These are phyloP conservation scores for Akabosia matsudoensis DNA, from an alignment of 1,140 invertebrate genomes.

Conservation along the genomic window DNA sequence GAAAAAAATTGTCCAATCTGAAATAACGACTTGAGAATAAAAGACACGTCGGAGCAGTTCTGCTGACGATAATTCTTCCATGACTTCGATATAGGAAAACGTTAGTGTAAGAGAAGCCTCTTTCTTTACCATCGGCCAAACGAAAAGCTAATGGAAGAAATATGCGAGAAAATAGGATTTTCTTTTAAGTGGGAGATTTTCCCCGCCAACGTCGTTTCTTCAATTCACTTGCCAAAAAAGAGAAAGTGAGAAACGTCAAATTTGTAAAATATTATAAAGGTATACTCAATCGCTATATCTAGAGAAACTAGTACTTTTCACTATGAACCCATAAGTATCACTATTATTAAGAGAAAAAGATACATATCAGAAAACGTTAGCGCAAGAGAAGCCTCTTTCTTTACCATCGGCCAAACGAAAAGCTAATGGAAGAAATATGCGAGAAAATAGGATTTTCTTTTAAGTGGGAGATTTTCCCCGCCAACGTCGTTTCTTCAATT, in stretches of 20 bases:
- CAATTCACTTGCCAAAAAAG: neutral
- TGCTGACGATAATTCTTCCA: neutral
- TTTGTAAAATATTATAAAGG: neutral
- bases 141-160: constrained; percentile 3
- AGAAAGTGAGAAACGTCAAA: neutral
- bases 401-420: neutral
- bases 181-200: neutral
- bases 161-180: constrained; percentile 11
- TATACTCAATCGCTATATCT: neutral
- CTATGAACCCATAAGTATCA: neutral
- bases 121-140: neutral
- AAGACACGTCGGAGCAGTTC: neutral
- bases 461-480: neutral
- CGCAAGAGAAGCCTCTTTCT: neutral
- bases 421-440: constrained; percentile 11
- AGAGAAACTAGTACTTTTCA: too few species aligned
- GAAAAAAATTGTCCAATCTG: neutral
- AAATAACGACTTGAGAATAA: neutral
- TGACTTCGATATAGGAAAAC: neutral
- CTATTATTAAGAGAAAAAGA: too few species aligned
- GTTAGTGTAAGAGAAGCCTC: neutral
- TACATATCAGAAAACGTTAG: too few species aligned
- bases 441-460: constrained; percentile 14
- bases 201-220: neutral
- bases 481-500: neutral